Evolutionary conservation across 2,888 invertebrate species (phyloP).

Genomic region (Saturnia japonica): DNA sequence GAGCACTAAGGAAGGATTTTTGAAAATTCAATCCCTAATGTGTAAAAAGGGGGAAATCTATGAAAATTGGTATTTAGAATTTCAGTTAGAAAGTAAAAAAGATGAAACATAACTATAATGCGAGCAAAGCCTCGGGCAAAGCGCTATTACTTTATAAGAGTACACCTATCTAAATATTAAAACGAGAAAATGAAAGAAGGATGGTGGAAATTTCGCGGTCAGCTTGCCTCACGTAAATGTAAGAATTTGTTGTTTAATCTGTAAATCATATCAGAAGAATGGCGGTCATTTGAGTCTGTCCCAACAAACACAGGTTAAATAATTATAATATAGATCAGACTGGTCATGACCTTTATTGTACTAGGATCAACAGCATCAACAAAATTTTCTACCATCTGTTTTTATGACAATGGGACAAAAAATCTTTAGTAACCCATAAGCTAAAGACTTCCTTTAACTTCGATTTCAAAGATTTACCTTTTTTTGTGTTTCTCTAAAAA

Average conservation of each 20-base stretch:
- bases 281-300: slow-evolving; percentile 22
- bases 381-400: slow-evolving; percentile 65
- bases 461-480: slow-evolving; percentile 62
- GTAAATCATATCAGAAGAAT: slow-evolving; percentile 7
- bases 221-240: background rate
- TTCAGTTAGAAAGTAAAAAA: too few relatives aligned
- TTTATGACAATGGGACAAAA: slow-evolving; percentile 54
- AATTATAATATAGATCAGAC: slow-evolving; percentile 38
- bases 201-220: background rate
- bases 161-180: background rate
- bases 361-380: slow-evolving; percentile 64
- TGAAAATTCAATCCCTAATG: too few relatives aligned
- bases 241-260: background rate
- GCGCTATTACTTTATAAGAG: too few relatives aligned
- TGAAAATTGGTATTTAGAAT: too few relatives aligned
- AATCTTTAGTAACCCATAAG: slow-evolving; percentile 72
- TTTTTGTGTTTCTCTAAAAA: slow-evolving; percentile 61
- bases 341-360: slow-evolving; percentile 66
- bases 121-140: too few relatives aligned
- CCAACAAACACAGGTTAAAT: slow-evolving; percentile 36
- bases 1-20: too few relatives aligned
- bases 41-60: too few relatives aligned
- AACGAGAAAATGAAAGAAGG: background rate
- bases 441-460: slow-evolving; percentile 72
- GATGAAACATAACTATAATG: too few relatives aligned